A percentile compares a stretch with the other conserved stretches of the same genome.
These are phyloP conservation scores for Eustalomyia histrio DNA, from an alignment of 2,888 invertebrate species.

Conservation along the genomic window DNA sequence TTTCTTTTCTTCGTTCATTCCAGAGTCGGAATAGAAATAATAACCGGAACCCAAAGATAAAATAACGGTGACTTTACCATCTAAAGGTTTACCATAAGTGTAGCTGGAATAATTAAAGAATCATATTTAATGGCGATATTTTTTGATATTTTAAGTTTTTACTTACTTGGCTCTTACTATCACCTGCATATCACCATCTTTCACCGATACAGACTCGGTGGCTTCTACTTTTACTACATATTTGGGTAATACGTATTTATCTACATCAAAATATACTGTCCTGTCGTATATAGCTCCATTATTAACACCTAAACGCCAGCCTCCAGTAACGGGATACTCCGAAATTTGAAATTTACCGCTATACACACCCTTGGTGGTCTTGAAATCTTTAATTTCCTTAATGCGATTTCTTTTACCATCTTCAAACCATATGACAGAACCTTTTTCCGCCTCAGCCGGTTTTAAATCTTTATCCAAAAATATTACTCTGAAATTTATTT, in stretches of 20 bases:
- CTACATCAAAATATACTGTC: slow-evolving; percentile 83
- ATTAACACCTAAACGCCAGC: slow-evolving; percentile 84
- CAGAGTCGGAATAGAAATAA: slow-evolving; percentile 47
- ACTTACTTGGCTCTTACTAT: slow-evolving; percentile 81
- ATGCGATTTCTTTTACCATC: slow-evolving; percentile 89
- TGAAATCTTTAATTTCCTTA: slow-evolving; percentile 87
- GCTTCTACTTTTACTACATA: slow-evolving; percentile 92
- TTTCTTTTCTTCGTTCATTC: slow-evolving; percentile 38
- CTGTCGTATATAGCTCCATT: slow-evolving; percentile 65
- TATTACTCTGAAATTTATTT: slow-evolving; percentile 84
- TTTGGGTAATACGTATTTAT: slow-evolving; percentile 94
- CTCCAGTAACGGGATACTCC: slow-evolving; percentile 89
- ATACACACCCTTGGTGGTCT: slow-evolving; percentile 80
- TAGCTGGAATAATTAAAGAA: slow-evolving; percentile 81
- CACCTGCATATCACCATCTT: slow-evolving; percentile 88
- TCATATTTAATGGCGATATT: not conserved
- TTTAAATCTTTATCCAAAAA: slow-evolving; percentile 85
- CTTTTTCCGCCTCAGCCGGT: slow-evolving; percentile 83
- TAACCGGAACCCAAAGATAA: slow-evolving; percentile 79
- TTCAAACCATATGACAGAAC: slow-evolving; percentile 84
- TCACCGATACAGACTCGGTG: slow-evolving; percentile 90
- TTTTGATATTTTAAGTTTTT: not conserved
- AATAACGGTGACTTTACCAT: slow-evolving; percentile 89
- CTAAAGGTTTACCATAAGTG: slow-evolving; percentile 87
- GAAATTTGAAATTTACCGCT: slow-evolving; percentile 88